phyloP scores from a whole-genome alignment of 2,888 invertebrate species.

The Tenthredo mesomela region DNA sequence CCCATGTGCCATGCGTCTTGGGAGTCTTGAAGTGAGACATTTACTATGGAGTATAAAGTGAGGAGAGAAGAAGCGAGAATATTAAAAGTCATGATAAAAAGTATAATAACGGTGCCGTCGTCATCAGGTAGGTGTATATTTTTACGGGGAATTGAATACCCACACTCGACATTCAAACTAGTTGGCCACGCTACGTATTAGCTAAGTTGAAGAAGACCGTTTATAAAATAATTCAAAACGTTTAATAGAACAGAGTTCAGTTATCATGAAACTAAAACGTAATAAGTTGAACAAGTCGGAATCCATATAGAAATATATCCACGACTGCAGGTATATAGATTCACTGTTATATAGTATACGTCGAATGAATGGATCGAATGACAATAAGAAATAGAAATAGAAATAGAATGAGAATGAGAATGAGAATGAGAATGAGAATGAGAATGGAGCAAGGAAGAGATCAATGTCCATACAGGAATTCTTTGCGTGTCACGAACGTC shows the following conservation, averaged over 20 bases:
- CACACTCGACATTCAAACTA: neutral
- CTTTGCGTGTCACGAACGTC: conserved; percentile 56
- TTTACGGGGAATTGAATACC: conserved; percentile 1
- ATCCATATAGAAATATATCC: neutral
- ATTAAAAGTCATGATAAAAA: conserved; percentile 11
- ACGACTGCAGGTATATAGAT: neutral
- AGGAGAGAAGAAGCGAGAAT: neutral
- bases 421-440: conserved; percentile 10
- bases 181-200: neutral
- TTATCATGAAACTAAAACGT: neutral
- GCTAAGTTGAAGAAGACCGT: neutral
- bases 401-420: neutral
- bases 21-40: conserved; percentile 24
- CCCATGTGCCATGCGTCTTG: neutral
- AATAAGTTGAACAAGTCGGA: neutral
- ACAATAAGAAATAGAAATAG: conserved; percentile 13
- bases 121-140: neutral
- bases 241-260: neutral
- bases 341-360: neutral
- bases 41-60: neutral
- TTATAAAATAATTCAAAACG: too few species aligned
- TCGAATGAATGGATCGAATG: conserved; percentile 43
- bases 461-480: conserved; percentile 63
- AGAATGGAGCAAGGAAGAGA: conserved; percentile 47
- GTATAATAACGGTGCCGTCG: conserved; percentile 21